Conservation (phyloP, 2,113 vertebrate species). For the Tetraodon nigroviridis region DNA sequence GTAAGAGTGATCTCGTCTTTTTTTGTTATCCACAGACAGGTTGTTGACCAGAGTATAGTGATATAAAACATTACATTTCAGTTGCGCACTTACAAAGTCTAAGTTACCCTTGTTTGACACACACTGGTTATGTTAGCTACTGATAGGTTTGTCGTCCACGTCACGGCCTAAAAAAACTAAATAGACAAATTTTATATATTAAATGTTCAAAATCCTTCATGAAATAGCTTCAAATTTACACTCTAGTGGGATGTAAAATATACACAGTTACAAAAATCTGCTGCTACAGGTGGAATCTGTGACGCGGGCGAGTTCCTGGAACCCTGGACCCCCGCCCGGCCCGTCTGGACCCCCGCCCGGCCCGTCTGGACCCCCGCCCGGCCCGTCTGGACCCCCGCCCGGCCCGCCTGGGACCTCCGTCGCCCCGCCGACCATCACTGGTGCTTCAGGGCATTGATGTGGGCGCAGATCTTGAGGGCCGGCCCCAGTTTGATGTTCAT, state of each 20-base stretch:
- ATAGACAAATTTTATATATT: slow-evolving; percentile 80
- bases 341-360: no score
- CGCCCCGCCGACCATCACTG: slow-evolving; percentile 57
- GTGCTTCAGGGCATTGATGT: slow-evolving; percentile 93
- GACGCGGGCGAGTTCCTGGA: no score
- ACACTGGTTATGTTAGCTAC: slow-evolving; percentile 66
- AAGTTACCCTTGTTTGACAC: slow-evolving; percentile 48
- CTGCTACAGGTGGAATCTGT: not conserved
- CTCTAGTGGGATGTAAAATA: slow-evolving; percentile 69
- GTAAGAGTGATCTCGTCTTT: slow-evolving; percentile 45
- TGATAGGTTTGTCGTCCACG: slow-evolving; percentile 60
- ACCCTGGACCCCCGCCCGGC: no score
- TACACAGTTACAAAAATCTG: slow-evolving; percentile 68
- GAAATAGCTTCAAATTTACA: slow-evolving; percentile 74
- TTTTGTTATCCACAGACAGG: slow-evolving; percentile 45
- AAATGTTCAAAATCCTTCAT: slow-evolving; percentile 78
- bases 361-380: not conserved
- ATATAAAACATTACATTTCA: slow-evolving; percentile 69
- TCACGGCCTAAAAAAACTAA: slow-evolving; percentile 71
- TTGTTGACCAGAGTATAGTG: slow-evolving; percentile 57
- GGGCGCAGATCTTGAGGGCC: slow-evolving; percentile 95
- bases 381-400: not conserved
- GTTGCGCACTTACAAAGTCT: slow-evolving; percentile 66
- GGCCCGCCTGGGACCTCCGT: not conserved
- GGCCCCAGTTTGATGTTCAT: slow-evolving; percentile 99